Percentiles rank a stretch among this genome's conserved stretches.
Evolutionary conservation across 2,888 invertebrate species (phyloP).

Genomic region (Trissolcus brochymenae): DNA sequence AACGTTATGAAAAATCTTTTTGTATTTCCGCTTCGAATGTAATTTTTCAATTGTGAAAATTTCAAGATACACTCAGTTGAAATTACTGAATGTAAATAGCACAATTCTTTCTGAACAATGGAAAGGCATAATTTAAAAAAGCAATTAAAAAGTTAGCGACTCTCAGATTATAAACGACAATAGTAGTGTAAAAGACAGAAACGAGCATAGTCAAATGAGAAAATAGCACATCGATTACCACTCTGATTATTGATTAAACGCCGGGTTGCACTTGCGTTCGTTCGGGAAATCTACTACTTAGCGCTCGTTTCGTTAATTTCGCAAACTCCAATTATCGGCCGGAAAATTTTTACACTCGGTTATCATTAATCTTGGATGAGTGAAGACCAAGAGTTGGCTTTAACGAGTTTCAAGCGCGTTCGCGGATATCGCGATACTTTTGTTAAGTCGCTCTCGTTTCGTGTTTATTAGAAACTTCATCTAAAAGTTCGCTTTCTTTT

Average conservation of each 20-base stretch:
- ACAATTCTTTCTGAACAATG: too few relatives aligned
- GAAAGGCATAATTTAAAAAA: too few relatives aligned
- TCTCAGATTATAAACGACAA: neutral
- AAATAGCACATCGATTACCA: constrained; percentile 35
- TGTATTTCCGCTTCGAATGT: too few relatives aligned
- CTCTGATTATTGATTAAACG: constrained; percentile 49
- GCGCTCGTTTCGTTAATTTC: constrained; percentile 51
- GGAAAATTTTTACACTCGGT: constrained; percentile 50
- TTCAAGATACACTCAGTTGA: neutral
- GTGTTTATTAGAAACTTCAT: constrained; percentile 52
- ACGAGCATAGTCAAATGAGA: constrained; percentile 9
- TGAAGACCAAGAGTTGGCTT: constrained; percentile 42
- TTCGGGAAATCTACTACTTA: constrained; percentile 42
- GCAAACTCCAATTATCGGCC: constrained; percentile 50
- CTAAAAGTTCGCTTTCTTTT: constrained; percentile 34
- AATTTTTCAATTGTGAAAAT: too few relatives aligned
- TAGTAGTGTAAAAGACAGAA: neutral
- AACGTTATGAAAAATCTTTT: too few relatives aligned
- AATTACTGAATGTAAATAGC: too few relatives aligned
- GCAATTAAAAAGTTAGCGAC: neutral
- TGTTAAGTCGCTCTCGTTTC: constrained; percentile 37
- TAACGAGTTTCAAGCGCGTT: constrained; percentile 38
- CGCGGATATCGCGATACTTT: constrained; percentile 42
- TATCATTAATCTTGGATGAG: constrained; percentile 55
- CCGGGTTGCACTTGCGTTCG: constrained; percentile 29